phyloP scores from a whole-genome alignment of 2,888 invertebrate genomes.

The Spodoptera littoralis region DNA sequence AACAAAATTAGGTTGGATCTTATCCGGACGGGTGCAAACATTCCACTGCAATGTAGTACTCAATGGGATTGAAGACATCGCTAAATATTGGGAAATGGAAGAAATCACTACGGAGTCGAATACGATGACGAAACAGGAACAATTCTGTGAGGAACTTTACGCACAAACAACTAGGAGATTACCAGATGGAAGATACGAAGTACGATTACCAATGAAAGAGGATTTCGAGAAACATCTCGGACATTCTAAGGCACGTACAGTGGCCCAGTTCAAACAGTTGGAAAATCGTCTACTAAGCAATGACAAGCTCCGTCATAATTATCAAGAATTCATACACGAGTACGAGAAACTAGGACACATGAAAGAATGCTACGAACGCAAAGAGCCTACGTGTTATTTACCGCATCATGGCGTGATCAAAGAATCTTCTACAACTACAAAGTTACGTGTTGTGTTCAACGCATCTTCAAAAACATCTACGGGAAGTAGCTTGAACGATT shows the following conservation, averaged over 20 bases:
- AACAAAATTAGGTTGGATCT: conserved; percentile 8
- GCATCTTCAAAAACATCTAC: conserved; percentile 10
- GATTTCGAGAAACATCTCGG: conserved; percentile 13
- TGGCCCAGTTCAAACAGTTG: conserved; percentile 7
- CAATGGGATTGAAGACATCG: conserved; percentile 2
- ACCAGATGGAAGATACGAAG: conserved; percentile 8
- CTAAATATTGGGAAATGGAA: conserved; percentile 3
- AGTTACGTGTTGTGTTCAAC: conserved; percentile 27
- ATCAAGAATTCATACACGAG: conserved; percentile 18
- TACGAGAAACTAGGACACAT: conserved; percentile 18
- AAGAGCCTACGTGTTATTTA: conserved; percentile 8
- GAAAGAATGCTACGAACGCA: conserved; percentile 1
- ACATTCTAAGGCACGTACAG: conserved; percentile 9
- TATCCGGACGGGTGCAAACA: conserved; percentile 1
- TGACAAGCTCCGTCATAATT: conserved; percentile 5
- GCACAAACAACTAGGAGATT: conserved; percentile 7
- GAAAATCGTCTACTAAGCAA: conserved; percentile 6
- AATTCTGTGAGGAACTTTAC: conserved; percentile 12
- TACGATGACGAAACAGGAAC: conserved; percentile 2
- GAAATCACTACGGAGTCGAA: conserved; percentile 1
- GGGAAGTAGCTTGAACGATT: conserved; percentile 21
- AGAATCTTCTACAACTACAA: conserved; percentile 17
- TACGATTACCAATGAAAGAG: conserved; percentile 13
- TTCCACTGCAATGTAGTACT: conserved; percentile 4
- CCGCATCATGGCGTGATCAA: conserved; percentile 30